These are phyloP conservation scores for Helicoverpa assulta DNA, from an alignment of 2,888 invertebrate species.

Conservation along the genomic window DNA sequence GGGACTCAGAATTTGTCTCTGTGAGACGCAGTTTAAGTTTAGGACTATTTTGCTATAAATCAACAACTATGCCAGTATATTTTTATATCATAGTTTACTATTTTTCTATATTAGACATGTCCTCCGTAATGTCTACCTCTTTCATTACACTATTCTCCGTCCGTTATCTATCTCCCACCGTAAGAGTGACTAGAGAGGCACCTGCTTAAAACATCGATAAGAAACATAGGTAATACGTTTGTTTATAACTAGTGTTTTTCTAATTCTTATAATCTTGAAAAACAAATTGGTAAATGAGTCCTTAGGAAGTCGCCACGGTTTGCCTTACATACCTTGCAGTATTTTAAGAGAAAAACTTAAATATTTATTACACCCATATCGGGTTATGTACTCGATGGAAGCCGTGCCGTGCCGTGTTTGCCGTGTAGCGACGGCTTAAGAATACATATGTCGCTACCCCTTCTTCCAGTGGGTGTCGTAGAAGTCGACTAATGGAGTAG, in stretches of 20 bases:
- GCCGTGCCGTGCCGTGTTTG: too few relatives aligned
- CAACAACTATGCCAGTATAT: background rate
- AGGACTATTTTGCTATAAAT: background rate
- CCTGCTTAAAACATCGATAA: background rate
- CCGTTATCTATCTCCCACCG: constrained; percentile 9
- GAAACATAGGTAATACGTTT: background rate
- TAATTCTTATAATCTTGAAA: background rate
- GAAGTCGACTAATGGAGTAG: too few relatives aligned
- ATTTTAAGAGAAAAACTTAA: background rate
- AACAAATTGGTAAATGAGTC: background rate
- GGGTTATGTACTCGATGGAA: constrained; percentile 36
- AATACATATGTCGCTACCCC: too few relatives aligned
- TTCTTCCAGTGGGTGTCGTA: too few relatives aligned
- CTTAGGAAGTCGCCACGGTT: background rate
- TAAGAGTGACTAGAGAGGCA: background rate
- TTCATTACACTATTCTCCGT: constrained; percentile 8
- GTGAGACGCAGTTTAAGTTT: background rate
- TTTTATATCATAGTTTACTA: background rate
- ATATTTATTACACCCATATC: background rate
- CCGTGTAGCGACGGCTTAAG: too few relatives aligned
- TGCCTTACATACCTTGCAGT: background rate
- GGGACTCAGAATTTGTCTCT: background rate
- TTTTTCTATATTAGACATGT: constrained; percentile 32
- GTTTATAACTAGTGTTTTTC: background rate
- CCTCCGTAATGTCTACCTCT: background rate